Percentiles rank a stretch among this genome's conserved stretches.
Evolutionary conservation across 2,113 vertebrate genomes (phyloP).

Genomic region (Polypterus bichir): DNA sequence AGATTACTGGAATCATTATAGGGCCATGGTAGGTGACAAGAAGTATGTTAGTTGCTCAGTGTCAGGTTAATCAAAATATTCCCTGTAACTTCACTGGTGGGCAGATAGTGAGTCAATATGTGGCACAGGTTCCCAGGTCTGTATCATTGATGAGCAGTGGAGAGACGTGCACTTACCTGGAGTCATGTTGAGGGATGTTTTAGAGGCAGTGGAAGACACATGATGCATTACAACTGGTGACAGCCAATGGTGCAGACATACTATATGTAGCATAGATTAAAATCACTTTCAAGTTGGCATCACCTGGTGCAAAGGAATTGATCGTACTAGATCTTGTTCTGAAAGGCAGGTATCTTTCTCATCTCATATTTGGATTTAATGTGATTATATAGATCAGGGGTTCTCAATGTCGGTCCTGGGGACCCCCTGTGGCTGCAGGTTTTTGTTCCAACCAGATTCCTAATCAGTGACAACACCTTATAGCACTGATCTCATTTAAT

Average conservation of each 20-base stretch:
- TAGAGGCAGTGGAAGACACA: constrained; percentile 16
- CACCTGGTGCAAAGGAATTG: neutral
- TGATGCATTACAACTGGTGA: constrained; percentile 8
- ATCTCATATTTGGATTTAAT: constrained; percentile 23
- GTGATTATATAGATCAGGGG: constrained; percentile 21
- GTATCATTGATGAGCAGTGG: constrained; percentile 21
- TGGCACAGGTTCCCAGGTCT: constrained; percentile 21
- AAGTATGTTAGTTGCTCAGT: too few species aligned
- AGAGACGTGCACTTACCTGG: constrained; percentile 9
- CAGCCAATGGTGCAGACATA: constrained; percentile 17
- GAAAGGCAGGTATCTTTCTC: constrained; percentile 4
- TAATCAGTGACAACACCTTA: too few species aligned
- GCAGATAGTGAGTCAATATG: constrained; percentile 15
- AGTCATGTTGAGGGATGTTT: constrained; percentile 17
- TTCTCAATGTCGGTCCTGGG: too few species aligned
- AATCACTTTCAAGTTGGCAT: neutral
- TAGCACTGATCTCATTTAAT: too few species aligned
- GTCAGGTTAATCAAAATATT: neutral
- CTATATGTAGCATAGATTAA: constrained; percentile 18
- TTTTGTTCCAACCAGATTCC: too few species aligned
- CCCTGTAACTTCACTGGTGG: constrained; percentile 3
- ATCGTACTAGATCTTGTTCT: constrained; percentile 19
- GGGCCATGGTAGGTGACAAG: too few species aligned
- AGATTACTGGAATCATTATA: too few species aligned
- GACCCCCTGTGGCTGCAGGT: too few species aligned